Evolutionary conservation across 2,888 invertebrate genomes (phyloP).

Genomic region (Xestia rhomboidea): DNA sequence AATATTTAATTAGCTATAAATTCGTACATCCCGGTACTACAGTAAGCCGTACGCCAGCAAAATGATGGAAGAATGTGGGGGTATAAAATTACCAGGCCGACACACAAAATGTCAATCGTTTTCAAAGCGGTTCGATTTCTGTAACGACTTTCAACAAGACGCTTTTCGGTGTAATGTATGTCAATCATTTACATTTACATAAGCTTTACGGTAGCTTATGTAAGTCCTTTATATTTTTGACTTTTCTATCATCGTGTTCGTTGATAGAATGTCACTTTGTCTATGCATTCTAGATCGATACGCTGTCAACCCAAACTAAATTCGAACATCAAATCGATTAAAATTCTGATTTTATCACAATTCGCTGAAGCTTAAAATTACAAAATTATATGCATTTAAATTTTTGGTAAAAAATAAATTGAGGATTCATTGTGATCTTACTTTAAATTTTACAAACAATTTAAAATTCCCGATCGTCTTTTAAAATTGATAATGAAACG

Average conservation of each 20-base stretch:
- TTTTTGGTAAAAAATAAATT: neutral
- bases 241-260: neutral
- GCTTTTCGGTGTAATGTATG: neutral
- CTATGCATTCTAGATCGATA: neutral
- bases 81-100: no score
- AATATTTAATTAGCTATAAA: no score
- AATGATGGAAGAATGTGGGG: no score
- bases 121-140: no score
- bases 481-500: neutral
- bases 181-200: neutral
- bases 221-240: neutral
- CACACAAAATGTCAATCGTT: no score
- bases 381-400: neutral
- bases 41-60: no score
- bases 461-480: neutral
- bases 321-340: slow-evolving; percentile 13
- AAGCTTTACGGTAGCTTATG: no score
- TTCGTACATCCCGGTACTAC: no score
- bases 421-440: neutral
- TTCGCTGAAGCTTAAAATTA: slow-evolving; percentile 7
- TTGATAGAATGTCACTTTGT: neutral
- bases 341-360: slow-evolving; percentile 9
- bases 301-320: neutral
- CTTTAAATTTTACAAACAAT: slow-evolving; percentile 3
- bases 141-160: no score